Evolutionary conservation across 2,888 invertebrate species (phyloP).

Genomic region (Conomelus anceps): DNA sequence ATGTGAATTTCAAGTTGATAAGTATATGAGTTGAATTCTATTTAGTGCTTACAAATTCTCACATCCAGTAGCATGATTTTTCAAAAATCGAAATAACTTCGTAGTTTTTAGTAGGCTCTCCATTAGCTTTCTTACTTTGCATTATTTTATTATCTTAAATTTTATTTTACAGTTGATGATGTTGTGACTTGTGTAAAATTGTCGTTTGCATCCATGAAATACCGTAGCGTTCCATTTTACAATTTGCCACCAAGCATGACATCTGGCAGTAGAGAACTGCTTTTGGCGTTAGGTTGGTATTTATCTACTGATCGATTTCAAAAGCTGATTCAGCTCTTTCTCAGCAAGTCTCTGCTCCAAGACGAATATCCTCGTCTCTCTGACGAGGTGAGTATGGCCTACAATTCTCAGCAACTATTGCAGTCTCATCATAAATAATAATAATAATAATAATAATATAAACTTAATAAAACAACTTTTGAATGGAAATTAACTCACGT

Average conservation of each 20-base stretch:
- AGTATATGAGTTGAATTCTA: too few species aligned
- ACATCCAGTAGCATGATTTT: too few species aligned
- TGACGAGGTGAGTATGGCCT: neutral
- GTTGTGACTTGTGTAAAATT: neutral
- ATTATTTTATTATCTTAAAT: neutral
- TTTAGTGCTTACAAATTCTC: too few species aligned
- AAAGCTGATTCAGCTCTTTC: neutral
- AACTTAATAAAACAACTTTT: too few species aligned
- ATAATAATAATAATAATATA: too few species aligned
- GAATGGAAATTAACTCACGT: too few species aligned
- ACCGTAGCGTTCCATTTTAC: neutral
- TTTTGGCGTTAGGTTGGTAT: neutral
- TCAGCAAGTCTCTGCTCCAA: neutral
- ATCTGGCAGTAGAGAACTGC: neutral
- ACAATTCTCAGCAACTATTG: too few species aligned
- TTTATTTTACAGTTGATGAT: neutral
- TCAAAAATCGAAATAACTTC: neutral
- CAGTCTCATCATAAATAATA: too few species aligned
- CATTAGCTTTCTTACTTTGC: neutral
- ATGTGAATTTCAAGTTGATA: too few species aligned
- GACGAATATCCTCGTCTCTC: neutral
- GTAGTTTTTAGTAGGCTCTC: neutral
- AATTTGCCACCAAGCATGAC: neutral
- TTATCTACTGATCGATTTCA: neutral
- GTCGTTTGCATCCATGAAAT: neutral